Percentiles rank a stretch among this genome's conserved stretches.
These are phyloP conservation scores for Alligator mississippiensis DNA, from an alignment of 2,113 vertebrate genomes.

Conservation along the genomic window DNA sequence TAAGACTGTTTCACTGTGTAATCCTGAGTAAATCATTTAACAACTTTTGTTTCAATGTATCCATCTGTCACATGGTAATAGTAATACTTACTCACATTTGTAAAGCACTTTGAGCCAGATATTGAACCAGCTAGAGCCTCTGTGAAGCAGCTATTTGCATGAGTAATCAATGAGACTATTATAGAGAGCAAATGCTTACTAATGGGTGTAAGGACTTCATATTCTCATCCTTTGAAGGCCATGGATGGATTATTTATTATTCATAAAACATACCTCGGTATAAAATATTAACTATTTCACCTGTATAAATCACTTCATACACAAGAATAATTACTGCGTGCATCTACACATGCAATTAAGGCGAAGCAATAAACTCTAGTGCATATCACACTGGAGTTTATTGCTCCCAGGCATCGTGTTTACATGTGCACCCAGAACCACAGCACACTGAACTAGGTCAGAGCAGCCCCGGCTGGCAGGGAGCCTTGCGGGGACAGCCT, in stretches of 20 bases:
- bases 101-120: not conserved
- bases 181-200: not conserved
- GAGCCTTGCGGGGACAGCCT: too few relatives aligned
- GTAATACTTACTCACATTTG: not conserved
- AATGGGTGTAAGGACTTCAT: not conserved
- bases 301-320: not conserved
- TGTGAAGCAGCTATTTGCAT: not conserved
- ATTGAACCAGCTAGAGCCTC: not conserved
- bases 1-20: not conserved
- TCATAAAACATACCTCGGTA: not conserved
- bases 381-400: too few relatives aligned
- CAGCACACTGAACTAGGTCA: too few relatives aligned
- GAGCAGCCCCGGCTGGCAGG: too few relatives aligned
- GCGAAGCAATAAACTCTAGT: too few relatives aligned
- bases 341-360: too few relatives aligned
- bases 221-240: not conserved
- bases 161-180: not conserved
- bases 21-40: not conserved
- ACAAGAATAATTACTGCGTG: not conserved
- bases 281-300: not conserved
- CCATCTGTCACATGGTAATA: not conserved
- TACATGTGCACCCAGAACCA: too few relatives aligned
- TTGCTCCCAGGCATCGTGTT: too few relatives aligned
- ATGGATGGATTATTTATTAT: not conserved
- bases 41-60: not conserved